Evolutionary conservation across 2,797 vertebrate genomes (phyloP), one percentile per base, ranked within the genome.

Genomic region (Acrossocheilus wenchowensis): DNA sequence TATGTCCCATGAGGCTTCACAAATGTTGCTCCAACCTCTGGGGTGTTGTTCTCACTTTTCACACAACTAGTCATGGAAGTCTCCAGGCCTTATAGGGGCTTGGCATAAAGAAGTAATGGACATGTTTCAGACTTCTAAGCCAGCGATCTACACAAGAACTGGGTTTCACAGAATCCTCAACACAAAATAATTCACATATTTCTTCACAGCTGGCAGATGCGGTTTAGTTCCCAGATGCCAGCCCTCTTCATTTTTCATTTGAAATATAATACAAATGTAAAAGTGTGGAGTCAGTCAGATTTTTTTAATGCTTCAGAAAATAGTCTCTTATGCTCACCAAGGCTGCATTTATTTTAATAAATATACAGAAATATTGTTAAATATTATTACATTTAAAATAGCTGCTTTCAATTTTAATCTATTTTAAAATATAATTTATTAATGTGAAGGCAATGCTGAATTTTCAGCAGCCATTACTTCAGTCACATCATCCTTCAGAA

Each of bases 1-100:
- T n/a, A 43, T 78, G 45, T 72, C 79, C 64, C 50, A 17, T 6
- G 64, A 85, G 34, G 52, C 41, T n/a, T 71, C 23, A 71, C 87
- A 82, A 73, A 80, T 48, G 78, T 77, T 82, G 6, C 50, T 30
- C 34, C 5, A 23, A 52, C 78, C 50, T 60, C 83, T n/a, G 3
- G 73, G 83, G 26, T 71, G 52, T 77, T 69, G 11, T 52, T 69
- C 69, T 30, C 39, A 41, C 60, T 68, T 84, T 54, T 68, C 41
- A 52, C 73, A 68, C 60, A 52, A 23, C 41, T 34, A 36, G 62
- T 36, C 14, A 77, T 64, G 43, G 34, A 68, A 50, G 36, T 39
- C 41, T 34, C 41, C 26, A 14, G 68, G 52, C 8, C 17, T 81
- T 52, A 0, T 5, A 54, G 2, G 4, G 3, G 10, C 26, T 34